Evolutionary conservation across 2,888 invertebrate species (phyloP), one percentile per base, ranked within the genome.

Genomic region (Bruchidius siliquastri): DNA sequence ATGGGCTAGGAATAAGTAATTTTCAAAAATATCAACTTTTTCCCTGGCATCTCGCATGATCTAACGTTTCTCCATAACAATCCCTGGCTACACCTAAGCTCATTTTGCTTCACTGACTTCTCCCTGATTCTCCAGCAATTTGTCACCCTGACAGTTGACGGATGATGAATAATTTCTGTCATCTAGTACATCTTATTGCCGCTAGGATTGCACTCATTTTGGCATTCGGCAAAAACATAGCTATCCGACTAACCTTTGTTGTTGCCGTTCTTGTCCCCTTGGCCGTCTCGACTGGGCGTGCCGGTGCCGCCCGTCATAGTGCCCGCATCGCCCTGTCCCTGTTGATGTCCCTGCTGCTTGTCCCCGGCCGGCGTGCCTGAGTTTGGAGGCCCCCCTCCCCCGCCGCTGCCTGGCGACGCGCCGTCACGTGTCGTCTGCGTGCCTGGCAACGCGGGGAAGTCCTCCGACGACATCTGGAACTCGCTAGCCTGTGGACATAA

Each of bases 361-460:
- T 81, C 80, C 21, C 80, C 73, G 73, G 83, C 81, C 76, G 84
- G 83, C 74, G 82, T 82, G 76, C 80, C 80, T 73, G 83, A 83
- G 72, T 81, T 81, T 20, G 78, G 73, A 69, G 77, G 78, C 73
- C 81, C 82, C 73, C 82, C 82, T 20, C 80, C 80, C 20, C 80
- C 77, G 68, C 78, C 79, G 70, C 79, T 78, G 83, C 92, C 92
- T 21, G 93, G 92, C 81, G 92, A 91, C 21, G 91, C 89, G 74
- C 91, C 91, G 81, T 91, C 92, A n/a, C 22, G 21, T 81, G 91
- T 89, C 82, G 89, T 91, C 69, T 94, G 93, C 80, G 96, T 96
- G 83, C 99, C 99, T 79, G 99, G 99, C 85, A 99, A 90, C 86
- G 99, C 99, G 82, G 99, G 99, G 88, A 99, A 99, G 89, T 99